Percentiles rank a stretch among this genome's conserved stretches.
Evolutionary conservation across 2,888 invertebrate genomes (phyloP).

Genomic region (Mantis religiosa): DNA sequence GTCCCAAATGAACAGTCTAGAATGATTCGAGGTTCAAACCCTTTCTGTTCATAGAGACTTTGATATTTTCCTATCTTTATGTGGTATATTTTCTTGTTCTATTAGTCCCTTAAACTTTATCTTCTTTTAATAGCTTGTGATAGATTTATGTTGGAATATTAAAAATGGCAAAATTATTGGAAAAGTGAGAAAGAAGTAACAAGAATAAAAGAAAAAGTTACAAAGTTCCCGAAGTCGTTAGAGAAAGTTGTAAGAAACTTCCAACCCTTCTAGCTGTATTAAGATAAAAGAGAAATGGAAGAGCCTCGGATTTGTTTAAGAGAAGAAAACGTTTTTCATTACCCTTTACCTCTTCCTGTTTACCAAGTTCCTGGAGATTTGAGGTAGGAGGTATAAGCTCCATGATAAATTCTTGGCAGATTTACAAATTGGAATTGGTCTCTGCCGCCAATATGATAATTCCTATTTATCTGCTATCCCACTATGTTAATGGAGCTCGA

Average conservation of each 20-base stretch:
- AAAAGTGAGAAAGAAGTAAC: not conserved
- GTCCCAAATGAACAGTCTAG: too few species aligned
- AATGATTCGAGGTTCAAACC: too few species aligned
- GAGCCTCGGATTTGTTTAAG: not conserved
- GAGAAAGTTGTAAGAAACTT: not conserved
- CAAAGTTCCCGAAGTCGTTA: not conserved
- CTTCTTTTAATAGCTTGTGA: not conserved
- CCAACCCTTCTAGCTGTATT: not conserved
- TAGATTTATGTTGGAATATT: not conserved
- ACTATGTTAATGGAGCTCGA: too few species aligned
- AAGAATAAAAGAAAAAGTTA: not conserved
- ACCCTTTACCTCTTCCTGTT: not conserved
- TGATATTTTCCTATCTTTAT: too few species aligned
- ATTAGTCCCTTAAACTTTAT: not conserved
- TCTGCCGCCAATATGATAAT: not conserved
- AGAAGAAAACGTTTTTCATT: not conserved
- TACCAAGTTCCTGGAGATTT: not conserved
- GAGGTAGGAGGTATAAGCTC: not conserved
- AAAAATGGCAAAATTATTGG: not conserved
- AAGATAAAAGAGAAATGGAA: not conserved
- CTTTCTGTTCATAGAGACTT: too few species aligned
- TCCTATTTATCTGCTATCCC: too few species aligned
- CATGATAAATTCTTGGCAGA: not conserved
- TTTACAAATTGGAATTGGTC: not conserved
- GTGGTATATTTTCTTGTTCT: not conserved